phyloP scores from a whole-genome alignment of 1,140 invertebrate species.

The Apocrypta bakeri region DNA sequence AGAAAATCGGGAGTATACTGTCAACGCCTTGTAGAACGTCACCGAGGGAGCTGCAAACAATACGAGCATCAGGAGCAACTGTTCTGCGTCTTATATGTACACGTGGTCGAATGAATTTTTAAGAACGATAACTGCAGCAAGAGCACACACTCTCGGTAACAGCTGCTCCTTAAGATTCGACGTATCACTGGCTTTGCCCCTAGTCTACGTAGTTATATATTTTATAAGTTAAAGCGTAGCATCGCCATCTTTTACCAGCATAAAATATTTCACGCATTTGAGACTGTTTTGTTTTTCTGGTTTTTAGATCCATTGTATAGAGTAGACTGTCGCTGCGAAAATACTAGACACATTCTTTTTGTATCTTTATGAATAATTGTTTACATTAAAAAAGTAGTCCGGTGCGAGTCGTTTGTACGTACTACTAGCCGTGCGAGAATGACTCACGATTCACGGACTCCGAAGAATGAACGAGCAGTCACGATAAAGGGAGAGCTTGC shows the following conservation, averaged over 20 bases:
- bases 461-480: too few species aligned
- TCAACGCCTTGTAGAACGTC: constrained; percentile 17
- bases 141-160: constrained; percentile 22
- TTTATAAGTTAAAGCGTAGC: too few species aligned
- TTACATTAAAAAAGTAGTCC: too few species aligned
- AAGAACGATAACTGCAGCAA: constrained; percentile 42
- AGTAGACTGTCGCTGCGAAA: too few species aligned
- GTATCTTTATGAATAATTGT: too few species aligned
- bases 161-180: constrained; percentile 55
- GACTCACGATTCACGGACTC: constrained; percentile 52
- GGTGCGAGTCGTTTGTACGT: too few species aligned
- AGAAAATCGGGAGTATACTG: constrained; percentile 27
- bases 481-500: neutral
- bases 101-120: constrained; percentile 28
- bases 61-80: neutral
- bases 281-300: too few species aligned
- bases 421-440: constrained; percentile 33
- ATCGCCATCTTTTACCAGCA: neutral
- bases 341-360: too few species aligned
- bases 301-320: too few species aligned
- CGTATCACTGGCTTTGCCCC: constrained; percentile 54
- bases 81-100: too few species aligned
- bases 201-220: neutral
- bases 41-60: neutral
- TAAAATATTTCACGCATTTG: too few species aligned